A percentile compares a stretch with the other conserved stretches of the same genome.
phyloP scores from a whole-genome alignment of 2,888 invertebrate species.

The Drosophila nigritarsus region DNA sequence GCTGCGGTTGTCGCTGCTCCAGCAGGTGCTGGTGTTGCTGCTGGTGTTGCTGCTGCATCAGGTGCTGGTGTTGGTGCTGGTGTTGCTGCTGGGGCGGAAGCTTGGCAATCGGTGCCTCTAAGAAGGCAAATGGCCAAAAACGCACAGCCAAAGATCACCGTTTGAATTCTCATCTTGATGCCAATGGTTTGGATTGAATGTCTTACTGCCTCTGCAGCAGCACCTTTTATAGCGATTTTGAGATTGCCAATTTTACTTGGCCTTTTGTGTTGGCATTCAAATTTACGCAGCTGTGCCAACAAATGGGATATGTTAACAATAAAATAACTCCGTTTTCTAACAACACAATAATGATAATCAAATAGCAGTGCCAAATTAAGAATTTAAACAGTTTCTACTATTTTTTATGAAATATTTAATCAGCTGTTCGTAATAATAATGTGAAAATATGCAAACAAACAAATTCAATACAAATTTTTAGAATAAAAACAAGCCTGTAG shows the following conservation, averaged over 20 bases:
- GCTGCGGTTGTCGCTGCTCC: too few relatives aligned
- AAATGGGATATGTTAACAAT: neutral
- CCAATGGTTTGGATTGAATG: neutral
- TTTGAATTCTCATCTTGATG: constrained; percentile 17
- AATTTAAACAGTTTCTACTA: too few relatives aligned
- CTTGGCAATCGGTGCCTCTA: constrained; percentile 1
- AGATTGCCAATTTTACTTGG: neutral
- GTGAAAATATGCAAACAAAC: too few relatives aligned
- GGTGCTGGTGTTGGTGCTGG: too few relatives aligned
- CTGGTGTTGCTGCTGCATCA: too few relatives aligned
- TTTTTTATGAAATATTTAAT: too few relatives aligned
- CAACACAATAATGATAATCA: neutral
- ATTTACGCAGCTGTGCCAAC: constrained; percentile 6
- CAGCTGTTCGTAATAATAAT: too few relatives aligned
- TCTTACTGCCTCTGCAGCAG: neutral
- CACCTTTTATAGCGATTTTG: constrained; percentile 19
- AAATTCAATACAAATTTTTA: too few relatives aligned
- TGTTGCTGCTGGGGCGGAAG: rapidly evolving
- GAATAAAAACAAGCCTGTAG: too few relatives aligned
- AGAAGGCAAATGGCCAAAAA: constrained; percentile 13
- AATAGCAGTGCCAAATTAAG: neutral
- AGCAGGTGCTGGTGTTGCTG: too few relatives aligned
- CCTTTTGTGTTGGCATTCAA: neutral
- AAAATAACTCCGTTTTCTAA: neutral
- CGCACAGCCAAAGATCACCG: constrained; percentile 19